Evolutionary conservation across 2,888 invertebrate species (phyloP).

Genomic region (Lymantria monacha): DNA sequence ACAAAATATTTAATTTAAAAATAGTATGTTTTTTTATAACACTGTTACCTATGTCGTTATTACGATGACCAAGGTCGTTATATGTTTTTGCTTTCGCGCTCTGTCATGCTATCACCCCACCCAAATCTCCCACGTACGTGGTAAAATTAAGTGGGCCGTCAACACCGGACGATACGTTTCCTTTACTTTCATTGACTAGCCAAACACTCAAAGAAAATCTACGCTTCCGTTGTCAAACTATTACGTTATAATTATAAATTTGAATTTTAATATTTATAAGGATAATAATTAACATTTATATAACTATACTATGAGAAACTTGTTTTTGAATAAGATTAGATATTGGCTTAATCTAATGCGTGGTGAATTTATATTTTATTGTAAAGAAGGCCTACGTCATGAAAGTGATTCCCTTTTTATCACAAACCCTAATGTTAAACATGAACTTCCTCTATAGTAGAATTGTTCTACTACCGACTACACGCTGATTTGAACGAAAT

Average conservation of each 20-base stretch:
- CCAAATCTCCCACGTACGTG: conserved; percentile 29
- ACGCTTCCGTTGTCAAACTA: conserved; percentile 1
- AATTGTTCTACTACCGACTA: too few relatives aligned
- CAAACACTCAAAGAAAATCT: conserved; percentile 24
- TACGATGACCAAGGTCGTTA: not conserved
- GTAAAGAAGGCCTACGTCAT: too few relatives aligned
- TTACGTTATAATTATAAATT: not conserved
- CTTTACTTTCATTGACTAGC: conserved; percentile 34
- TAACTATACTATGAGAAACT: not conserved
- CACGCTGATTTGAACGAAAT: too few relatives aligned
- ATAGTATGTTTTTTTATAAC: not conserved
- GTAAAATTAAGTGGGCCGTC: conserved; percentile 49
- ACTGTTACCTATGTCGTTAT: not conserved
- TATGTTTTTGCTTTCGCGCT: not conserved
- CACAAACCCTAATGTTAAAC: too few relatives aligned
- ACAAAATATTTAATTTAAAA: too few relatives aligned
- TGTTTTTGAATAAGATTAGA: too few relatives aligned
- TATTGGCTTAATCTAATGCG: too few relatives aligned
- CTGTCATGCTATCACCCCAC: conserved; percentile 13
- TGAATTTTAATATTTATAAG: not conserved
- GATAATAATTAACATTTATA: not conserved
- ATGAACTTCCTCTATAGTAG: too few relatives aligned
- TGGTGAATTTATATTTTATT: too few relatives aligned
- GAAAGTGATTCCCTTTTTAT: too few relatives aligned
- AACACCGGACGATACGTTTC: conserved; percentile 24